Evolutionary conservation across 2,113 vertebrate genomes (phyloP).

Genomic region (Numenius arquata): DNA sequence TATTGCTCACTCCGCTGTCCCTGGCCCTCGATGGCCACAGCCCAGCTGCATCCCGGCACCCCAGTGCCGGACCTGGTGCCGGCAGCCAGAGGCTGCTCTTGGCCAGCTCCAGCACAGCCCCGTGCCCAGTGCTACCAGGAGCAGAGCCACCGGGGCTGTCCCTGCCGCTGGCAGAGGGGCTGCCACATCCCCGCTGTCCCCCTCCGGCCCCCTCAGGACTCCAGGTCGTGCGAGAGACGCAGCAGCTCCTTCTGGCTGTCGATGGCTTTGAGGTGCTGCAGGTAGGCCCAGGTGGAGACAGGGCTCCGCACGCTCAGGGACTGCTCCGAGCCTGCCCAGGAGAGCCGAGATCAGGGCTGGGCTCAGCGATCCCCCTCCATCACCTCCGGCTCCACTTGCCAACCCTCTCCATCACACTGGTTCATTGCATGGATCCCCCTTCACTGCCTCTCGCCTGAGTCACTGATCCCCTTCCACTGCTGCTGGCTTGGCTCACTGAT

Average conservation of each 20-base stretch:
- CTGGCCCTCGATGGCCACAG: neutral
- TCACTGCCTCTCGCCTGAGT: rapidly evolving
- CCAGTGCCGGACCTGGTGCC: rapidly evolving
- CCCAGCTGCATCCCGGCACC: neutral
- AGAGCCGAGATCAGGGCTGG: neutral
- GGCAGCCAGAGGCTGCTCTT: neutral
- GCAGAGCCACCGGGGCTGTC: neutral
- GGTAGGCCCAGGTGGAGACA: conserved; percentile 79
- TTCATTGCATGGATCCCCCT: rapidly evolving
- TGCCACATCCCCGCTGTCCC: neutral
- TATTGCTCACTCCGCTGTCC: neutral
- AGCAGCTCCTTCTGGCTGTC: conserved; percentile 90
- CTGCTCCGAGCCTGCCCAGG: conserved; percentile 82
- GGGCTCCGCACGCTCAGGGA: conserved; percentile 78
- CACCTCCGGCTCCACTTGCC: neutral
- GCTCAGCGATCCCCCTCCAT: neutral
- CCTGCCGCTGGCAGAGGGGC: rapidly evolving
- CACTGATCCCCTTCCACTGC: neutral
- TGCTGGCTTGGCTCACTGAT: rapidly evolving
- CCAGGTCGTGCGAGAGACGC: conserved; percentile 83
- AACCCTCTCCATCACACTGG: neutral
- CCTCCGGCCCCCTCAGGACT: conserved; percentile 60
- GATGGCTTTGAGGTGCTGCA: conserved; percentile 89
- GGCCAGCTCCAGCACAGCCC: neutral
- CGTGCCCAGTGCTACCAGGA: neutral